A percentile compares a stretch with the other conserved stretches of the same genome.
These are phyloP conservation scores for Operophtera brumata DNA, from an alignment of 2,888 invertebrate species.

Conservation along the genomic window DNA sequence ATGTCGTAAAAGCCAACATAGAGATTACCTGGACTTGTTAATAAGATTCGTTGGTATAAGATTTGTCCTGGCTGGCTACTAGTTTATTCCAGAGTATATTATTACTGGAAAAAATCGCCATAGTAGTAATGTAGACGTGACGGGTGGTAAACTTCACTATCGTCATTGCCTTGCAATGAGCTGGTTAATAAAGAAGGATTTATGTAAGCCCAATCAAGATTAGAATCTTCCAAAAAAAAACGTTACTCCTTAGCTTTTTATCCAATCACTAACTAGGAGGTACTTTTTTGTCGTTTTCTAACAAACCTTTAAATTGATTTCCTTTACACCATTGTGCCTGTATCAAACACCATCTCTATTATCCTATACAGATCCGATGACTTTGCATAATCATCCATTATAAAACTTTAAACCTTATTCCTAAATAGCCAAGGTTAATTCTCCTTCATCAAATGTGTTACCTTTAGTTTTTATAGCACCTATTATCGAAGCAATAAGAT, in stretches of 20 bases:
- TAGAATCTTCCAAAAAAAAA: too few relatives aligned
- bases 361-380: constrained; percentile 27
- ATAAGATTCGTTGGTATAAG: too few relatives aligned
- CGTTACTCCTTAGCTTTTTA: background rate
- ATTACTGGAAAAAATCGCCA: too few relatives aligned
- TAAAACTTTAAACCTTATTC: constrained; percentile 4
- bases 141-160: too few relatives aligned
- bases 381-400: constrained; percentile 5
- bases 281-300: constrained; percentile 22
- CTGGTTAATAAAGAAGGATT: too few relatives aligned
- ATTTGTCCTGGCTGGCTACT: too few relatives aligned
- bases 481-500: constrained; percentile 20
- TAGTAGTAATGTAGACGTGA: too few relatives aligned
- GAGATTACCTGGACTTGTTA: too few relatives aligned
- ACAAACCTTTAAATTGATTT: constrained; percentile 27
- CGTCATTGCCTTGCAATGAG: too few relatives aligned
- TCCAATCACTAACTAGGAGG: constrained; percentile 22
- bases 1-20: too few relatives aligned
- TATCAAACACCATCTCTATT: constrained; percentile 34
- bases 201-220: too few relatives aligned
- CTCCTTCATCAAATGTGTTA: background rate
- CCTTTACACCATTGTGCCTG: constrained; percentile 28
- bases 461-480: constrained; percentile 7
- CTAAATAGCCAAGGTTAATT: background rate
- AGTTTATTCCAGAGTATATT: too few relatives aligned